Conservation (phyloP, 2,888 invertebrate species). For the Rhingia campestris region DNA sequence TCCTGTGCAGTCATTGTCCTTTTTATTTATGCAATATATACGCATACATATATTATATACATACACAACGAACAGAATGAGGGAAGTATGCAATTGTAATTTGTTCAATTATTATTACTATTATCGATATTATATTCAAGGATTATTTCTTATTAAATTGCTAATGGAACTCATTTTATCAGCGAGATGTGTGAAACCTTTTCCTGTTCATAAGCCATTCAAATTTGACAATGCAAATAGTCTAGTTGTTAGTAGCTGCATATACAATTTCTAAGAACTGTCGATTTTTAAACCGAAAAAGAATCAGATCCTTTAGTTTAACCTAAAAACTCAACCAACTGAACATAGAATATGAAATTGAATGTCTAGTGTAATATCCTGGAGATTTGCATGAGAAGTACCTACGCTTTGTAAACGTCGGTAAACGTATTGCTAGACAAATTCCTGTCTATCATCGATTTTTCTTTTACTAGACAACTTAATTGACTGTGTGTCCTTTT, state of each 20-base stretch:
- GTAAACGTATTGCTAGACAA: not conserved
- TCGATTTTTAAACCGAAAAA: too few relatives aligned
- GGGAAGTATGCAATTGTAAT: constrained; percentile 29
- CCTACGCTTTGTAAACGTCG: too few relatives aligned
- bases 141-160: not conserved
- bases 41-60: too few relatives aligned
- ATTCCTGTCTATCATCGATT: constrained; percentile 51
- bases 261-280: not conserved
- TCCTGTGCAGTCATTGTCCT: constrained; percentile 69
- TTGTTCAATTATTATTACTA: constrained; percentile 14
- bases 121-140: not conserved
- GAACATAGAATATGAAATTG: not conserved
- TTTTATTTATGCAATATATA: constrained; percentile 70
- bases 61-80: constrained; percentile 26
- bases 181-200: not conserved
- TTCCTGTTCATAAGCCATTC: too few relatives aligned
- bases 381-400: too few relatives aligned
- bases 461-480: constrained; percentile 32
- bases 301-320: not conserved
- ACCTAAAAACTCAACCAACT: not conserved
- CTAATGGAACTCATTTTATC: not conserved
- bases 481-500: constrained; percentile 12
- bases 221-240: too few relatives aligned
- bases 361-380: too few relatives aligned
- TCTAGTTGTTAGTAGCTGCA: not conserved